phyloP scores from a whole-genome alignment of 2,888 invertebrate genomes.

The Cerastis leucographa region DNA sequence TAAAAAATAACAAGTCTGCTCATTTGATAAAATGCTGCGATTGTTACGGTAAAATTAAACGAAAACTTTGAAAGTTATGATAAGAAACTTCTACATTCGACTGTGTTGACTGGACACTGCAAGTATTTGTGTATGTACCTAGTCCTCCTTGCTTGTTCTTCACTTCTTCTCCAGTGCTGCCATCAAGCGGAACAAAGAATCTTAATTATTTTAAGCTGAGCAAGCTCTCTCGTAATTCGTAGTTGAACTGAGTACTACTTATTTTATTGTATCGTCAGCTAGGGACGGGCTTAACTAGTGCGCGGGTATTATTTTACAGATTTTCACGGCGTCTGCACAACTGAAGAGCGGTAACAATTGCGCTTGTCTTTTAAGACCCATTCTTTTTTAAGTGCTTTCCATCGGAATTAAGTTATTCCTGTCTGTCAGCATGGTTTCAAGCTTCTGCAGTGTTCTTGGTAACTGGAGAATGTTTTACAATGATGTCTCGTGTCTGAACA shows the following conservation, averaged over 20 bases:
- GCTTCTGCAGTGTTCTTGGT: constrained; percentile 69
- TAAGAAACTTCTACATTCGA: constrained; percentile 57
- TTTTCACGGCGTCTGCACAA: constrained; percentile 84
- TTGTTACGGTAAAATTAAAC: constrained; percentile 66
- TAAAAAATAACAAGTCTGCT: constrained; percentile 65
- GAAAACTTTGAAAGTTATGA: constrained; percentile 58
- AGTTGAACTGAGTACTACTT: constrained; percentile 82
- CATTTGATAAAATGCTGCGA: constrained; percentile 64
- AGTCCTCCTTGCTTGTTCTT: constrained; percentile 6
- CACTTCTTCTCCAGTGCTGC: constrained; percentile 62
- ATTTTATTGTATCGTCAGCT: constrained; percentile 88
- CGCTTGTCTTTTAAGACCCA: constrained; percentile 78
- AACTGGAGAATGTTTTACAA: constrained; percentile 64
- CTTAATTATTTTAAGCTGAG: constrained; percentile 89
- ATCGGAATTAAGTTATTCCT: constrained; percentile 83
- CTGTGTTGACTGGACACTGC: constrained; percentile 62
- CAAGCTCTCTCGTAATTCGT: constrained; percentile 85
- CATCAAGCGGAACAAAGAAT: constrained; percentile 84
- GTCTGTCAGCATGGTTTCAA: constrained; percentile 72
- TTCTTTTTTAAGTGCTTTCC: constrained; percentile 82
- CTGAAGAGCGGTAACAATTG: constrained; percentile 78
- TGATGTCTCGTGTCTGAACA: constrained; percentile 64
- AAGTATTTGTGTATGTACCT: constrained; percentile 20
- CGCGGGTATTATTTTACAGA: constrained; percentile 86
- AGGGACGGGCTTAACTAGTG: constrained; percentile 79